Percentiles rank a stretch among this genome's conserved stretches.
phyloP scores from a whole-genome alignment of 2,113 vertebrate genomes.

The Amphiprion ocellaris region DNA sequence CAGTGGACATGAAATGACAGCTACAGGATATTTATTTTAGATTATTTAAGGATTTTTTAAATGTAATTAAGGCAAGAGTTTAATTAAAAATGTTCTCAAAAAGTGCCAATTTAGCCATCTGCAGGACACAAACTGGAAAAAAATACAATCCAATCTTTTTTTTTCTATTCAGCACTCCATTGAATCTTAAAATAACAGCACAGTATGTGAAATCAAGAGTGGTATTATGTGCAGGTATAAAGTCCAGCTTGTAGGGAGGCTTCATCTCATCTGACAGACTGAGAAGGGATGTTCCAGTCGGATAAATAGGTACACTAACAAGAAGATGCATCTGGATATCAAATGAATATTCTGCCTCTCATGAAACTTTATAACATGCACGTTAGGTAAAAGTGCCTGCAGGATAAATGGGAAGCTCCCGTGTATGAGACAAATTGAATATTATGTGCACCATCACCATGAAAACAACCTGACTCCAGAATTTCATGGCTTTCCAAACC shows the following conservation, averaged over 20 bases:
- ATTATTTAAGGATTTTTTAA: constrained; percentile 8
- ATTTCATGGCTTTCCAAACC: constrained; percentile 12
- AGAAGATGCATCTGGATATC: constrained; percentile 30
- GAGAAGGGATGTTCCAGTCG: too few species aligned
- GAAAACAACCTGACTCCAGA: constrained; percentile 10
- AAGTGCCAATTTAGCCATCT: constrained; percentile 59
- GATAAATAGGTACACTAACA: not conserved
- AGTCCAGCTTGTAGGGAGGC: constrained; percentile 25
- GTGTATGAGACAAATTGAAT: constrained; percentile 1
- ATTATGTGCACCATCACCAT: not conserved
- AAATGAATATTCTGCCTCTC: constrained; percentile 1
- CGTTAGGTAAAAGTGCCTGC: too few species aligned
- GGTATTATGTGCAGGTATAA: constrained; percentile 32
- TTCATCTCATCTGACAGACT: constrained; percentile 2
- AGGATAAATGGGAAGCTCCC: not conserved
- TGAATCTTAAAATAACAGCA: constrained; percentile 32
- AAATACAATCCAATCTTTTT: constrained; percentile 16
- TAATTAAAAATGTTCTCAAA: constrained; percentile 38
- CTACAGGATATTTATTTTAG: constrained; percentile 7
- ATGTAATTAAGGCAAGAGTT: constrained; percentile 20
- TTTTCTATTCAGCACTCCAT: constrained; percentile 39
- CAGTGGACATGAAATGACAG: constrained; percentile 22
- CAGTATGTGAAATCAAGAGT: constrained; percentile 32
- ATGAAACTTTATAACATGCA: too few species aligned
- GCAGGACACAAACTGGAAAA: constrained; percentile 35